Evolutionary conservation across 2,113 vertebrate species (phyloP).

Genomic region (Corythornis vintsioides): DNA sequence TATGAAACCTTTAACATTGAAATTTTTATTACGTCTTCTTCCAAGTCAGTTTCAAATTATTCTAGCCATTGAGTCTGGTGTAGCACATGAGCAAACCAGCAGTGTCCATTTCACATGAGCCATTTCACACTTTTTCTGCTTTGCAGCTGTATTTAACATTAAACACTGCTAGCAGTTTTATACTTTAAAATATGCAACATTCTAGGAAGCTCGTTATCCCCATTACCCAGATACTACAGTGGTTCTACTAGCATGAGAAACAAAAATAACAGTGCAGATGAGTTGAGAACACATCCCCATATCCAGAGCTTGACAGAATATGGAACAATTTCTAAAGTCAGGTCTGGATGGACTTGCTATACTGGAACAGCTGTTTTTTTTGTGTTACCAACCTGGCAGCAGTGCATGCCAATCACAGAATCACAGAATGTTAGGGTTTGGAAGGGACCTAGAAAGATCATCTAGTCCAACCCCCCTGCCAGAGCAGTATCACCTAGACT

Average conservation of each 20-base stretch:
- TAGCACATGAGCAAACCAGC: neutral
- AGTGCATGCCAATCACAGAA: neutral
- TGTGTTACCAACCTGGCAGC: neutral
- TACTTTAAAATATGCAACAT: neutral
- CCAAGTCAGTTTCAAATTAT: neutral
- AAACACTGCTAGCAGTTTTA: neutral
- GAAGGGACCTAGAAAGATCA: too few species aligned
- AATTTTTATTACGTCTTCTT: neutral
- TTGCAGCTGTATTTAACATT: neutral
- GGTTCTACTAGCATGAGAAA: neutral
- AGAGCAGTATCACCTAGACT: too few species aligned
- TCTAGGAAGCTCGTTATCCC: neutral
- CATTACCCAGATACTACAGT: neutral
- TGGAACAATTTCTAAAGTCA: conserved; percentile 1
- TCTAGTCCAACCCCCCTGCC: too few species aligned
- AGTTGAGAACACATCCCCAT: neutral
- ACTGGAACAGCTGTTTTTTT: conserved; percentile 16
- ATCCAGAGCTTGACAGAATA: neutral
- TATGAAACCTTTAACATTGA: neutral
- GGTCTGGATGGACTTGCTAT: conserved; percentile 12
- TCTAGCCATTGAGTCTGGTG: neutral
- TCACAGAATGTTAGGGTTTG: too few species aligned
- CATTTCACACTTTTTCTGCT: neutral
- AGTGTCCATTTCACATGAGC: neutral
- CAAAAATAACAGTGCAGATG: neutral